Evolutionary conservation across 2,797 vertebrate genomes (phyloP), one percentile per base, ranked within the genome.

Genomic region (Sitta carolinensis): DNA sequence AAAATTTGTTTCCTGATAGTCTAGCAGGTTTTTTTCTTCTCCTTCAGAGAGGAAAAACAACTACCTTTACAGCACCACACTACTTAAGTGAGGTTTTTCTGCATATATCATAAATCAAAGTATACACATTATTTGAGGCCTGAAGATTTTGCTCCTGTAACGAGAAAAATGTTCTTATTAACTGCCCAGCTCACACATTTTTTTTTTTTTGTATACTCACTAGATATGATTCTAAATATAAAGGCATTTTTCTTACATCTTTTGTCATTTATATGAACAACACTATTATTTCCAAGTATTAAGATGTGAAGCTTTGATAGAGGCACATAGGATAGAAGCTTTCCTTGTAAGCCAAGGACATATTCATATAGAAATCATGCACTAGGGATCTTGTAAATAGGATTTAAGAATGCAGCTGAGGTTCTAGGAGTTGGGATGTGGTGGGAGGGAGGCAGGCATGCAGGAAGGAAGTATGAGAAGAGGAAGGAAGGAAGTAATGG

Each of bases 281-380:
- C 18, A 51, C 19, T n/a, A 26, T 21, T 42, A 57, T 54, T 91
- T 75, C 32, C 19, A 11, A 69, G 16, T 43, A 47, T 26, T 26
- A 90, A 32, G 13, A 5, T 74, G 18, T 23, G 47, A 68, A 34
- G 40, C 22, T 58, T 63, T 62, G 45, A 43, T 18, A 74, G 38
- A 66, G 13, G 27, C 27, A 38, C 25, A 21, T 47, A n/a, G 22
- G 38, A 64, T 7, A 48, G 5, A 26, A 0, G 0, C 16, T 61
- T 81, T 18, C 38, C 40, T 42, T 34, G 7, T 20, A 1, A 75
- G 27, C 16, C 18, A 66, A 89, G 20, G 7, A 68, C 78, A 61
- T 36, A 66, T 3, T 59, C 14, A 27, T 32, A 55, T 5, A 61
- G 22, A 88, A 82, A 66, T 52, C 9, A 61, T 2, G 5, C 12